Evolutionary conservation across 2,113 vertebrate genomes (phyloP).

Genomic region (Scomber colias): DNA sequence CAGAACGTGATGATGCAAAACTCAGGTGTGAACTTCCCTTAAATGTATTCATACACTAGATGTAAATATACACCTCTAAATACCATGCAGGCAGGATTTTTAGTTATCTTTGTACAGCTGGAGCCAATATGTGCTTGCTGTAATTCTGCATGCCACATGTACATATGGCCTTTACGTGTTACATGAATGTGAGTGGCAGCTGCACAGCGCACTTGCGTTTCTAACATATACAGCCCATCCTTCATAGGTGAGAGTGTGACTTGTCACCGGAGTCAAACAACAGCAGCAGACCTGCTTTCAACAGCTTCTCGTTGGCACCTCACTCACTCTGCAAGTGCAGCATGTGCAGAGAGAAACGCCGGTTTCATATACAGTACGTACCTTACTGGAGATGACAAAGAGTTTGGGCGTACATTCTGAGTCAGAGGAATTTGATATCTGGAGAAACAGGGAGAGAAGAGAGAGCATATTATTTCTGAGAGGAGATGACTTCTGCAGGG

Average conservation of each 20-base stretch:
- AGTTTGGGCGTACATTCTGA: constrained; percentile 92
- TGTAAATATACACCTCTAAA: constrained; percentile 3
- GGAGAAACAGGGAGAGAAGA: constrained; percentile 73
- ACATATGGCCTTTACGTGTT: constrained; percentile 18
- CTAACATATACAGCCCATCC: constrained; percentile 9
- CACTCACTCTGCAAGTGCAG: background rate
- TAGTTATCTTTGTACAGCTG: constrained; percentile 25
- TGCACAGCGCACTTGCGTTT: constrained; percentile 16
- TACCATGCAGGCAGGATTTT: background rate
- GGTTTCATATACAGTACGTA: constrained; percentile 64
- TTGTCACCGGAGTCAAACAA: constrained; percentile 52
- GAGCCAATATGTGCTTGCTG: constrained; percentile 9
- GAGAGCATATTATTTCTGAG: constrained; percentile 20
- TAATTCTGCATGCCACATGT: constrained; percentile 38
- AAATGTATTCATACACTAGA: background rate
- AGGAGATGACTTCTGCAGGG: constrained; percentile 20
- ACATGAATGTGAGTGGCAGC: constrained; percentile 52
- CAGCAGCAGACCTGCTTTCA: constrained; percentile 36
- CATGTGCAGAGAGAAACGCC: background rate
- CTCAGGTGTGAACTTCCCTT: constrained; percentile 8
- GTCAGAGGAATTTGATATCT: constrained; percentile 90
- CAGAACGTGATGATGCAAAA: constrained; percentile 25
- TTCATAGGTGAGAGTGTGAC: constrained; percentile 51
- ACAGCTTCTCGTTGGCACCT: constrained; percentile 38
- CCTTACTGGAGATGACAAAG: constrained; percentile 93